phyloP scores from a whole-genome alignment of 2,797 vertebrate genomes.

The Pitangus sulphuratus region DNA sequence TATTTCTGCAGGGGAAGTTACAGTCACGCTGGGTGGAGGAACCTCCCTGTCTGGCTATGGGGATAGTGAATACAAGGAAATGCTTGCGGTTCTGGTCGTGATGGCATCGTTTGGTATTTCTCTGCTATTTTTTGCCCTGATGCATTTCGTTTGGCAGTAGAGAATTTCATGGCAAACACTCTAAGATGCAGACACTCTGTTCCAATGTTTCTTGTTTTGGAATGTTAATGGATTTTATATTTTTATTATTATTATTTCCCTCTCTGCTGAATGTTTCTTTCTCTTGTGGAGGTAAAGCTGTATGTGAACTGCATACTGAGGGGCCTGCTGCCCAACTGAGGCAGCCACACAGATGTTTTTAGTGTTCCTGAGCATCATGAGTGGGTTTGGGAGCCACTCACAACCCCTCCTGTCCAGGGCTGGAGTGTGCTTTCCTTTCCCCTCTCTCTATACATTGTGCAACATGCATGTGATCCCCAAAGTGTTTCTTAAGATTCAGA shows the following conservation, averaged over 20 bases:
- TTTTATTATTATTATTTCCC: not conserved
- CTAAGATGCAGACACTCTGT: constrained; percentile 27
- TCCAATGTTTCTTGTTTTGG: constrained; percentile 24
- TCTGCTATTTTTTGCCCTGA: constrained; percentile 58
- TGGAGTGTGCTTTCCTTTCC: not conserved
- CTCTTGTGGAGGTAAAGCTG: constrained; percentile 6
- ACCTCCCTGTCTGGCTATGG: constrained; percentile 69
- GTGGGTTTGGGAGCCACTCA: not conserved
- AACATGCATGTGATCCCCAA: not conserved
- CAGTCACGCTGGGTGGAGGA: constrained; percentile 64
- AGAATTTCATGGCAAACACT: constrained; percentile 14
- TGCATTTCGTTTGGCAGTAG: constrained; percentile 34
- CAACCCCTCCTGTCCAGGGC: not conserved
- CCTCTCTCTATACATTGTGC: not conserved
- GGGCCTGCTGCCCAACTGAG: not conserved
- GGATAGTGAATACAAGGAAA: constrained; percentile 68
- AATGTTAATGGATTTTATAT: not conserved
- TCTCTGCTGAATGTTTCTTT: not conserved
- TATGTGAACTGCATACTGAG: constrained; percentile 31
- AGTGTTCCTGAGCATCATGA: not conserved
- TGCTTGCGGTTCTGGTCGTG: constrained; percentile 62
- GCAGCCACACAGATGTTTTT: not conserved
- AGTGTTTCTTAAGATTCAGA: constrained; percentile 6
- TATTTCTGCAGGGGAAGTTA: constrained; percentile 65
- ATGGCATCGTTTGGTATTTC: constrained; percentile 56